These are phyloP conservation scores for Eutrigla gurnardus DNA, from an alignment of 2,797 vertebrate genomes.

Conservation along the genomic window DNA sequence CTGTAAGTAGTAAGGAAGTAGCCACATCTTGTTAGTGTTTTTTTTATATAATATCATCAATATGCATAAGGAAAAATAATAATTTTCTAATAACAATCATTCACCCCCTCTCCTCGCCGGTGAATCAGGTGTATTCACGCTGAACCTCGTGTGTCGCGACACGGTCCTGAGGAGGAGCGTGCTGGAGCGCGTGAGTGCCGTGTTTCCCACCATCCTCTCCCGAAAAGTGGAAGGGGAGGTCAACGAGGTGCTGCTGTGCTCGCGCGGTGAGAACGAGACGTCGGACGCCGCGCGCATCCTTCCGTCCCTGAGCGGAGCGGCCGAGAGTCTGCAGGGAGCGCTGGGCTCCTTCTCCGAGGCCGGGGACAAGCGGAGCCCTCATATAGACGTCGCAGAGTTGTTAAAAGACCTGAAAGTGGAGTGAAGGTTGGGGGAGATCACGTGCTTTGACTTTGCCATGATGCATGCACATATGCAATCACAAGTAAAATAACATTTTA, in stretches of 20 bases:
- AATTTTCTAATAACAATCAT: no score
- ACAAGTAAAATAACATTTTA: slow-evolving; percentile 45
- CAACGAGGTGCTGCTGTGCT: slow-evolving; percentile 94
- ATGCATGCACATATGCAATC: neutral
- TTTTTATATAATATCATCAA: no score
- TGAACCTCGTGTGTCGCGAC: slow-evolving; percentile 96
- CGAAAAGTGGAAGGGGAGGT: slow-evolving; percentile 90
- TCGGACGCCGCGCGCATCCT: slow-evolving; percentile 54
- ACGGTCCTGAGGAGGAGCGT: slow-evolving; percentile 84
- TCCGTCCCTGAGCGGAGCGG: slow-evolving; percentile 73
- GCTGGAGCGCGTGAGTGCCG: slow-evolving; percentile 71
- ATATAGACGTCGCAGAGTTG: slow-evolving; percentile 85
- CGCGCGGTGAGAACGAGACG: slow-evolving; percentile 38
- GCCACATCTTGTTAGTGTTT: no score
- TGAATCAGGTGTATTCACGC: slow-evolving; percentile 80
- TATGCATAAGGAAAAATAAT: no score
- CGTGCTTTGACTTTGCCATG: no score
- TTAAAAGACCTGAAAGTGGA: slow-evolving; percentile 88
- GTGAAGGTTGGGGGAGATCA: slow-evolving; percentile 61
- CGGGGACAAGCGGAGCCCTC: slow-evolving; percentile 75
- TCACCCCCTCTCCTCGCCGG: neutral
- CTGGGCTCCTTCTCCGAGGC: slow-evolving; percentile 76
- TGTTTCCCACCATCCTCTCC: slow-evolving; percentile 84
- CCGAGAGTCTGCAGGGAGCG: slow-evolving; percentile 83
- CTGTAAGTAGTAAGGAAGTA: no score